These are phyloP conservation scores for Gopherus evgoodei DNA, from an alignment of 2,113 vertebrate genomes.

Conservation along the genomic window DNA sequence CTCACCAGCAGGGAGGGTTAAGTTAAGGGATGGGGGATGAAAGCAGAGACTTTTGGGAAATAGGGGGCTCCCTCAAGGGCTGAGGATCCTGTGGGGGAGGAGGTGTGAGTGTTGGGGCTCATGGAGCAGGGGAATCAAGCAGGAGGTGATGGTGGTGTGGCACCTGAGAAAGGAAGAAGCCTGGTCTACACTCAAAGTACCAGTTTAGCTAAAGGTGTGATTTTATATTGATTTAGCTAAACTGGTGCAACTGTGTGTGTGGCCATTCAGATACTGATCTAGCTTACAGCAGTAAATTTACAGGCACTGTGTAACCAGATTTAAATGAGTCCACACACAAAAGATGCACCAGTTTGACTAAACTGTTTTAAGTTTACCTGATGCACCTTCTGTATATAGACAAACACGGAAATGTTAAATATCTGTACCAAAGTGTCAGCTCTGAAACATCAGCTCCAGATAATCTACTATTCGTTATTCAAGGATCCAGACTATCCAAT, in stretches of 20 bases:
- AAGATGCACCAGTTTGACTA: conserved; percentile 31
- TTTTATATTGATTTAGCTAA: conserved; percentile 42
- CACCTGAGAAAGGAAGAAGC: not conserved
- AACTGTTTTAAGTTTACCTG: conserved; percentile 62
- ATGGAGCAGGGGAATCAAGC: not conserved
- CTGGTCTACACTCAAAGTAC: not conserved
- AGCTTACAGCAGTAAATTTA: conserved; percentile 66
- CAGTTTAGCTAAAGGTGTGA: not conserved
- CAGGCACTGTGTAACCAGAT: conserved; percentile 60
- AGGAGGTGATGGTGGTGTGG: not conserved
- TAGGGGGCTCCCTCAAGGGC: not conserved
- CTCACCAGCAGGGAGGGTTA: no score
- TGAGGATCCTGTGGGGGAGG: not conserved
- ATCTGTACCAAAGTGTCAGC: conserved; percentile 26
- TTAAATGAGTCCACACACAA: conserved; percentile 8
- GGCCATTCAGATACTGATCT: conserved; percentile 12
- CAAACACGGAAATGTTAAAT: not conserved
- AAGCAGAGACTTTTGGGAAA: not conserved
- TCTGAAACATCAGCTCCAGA: not conserved
- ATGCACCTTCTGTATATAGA: not conserved
- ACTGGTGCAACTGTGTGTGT: conserved; percentile 6
- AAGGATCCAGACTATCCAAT: conserved; percentile 28
- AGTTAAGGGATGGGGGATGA: not conserved
- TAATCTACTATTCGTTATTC: not conserved
- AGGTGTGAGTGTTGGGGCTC: no score